Percentiles rank a stretch among this genome's conserved stretches.
Conservation (phyloP, 2,797 vertebrate genomes). For the Eurystomus glaucurus region DNA sequence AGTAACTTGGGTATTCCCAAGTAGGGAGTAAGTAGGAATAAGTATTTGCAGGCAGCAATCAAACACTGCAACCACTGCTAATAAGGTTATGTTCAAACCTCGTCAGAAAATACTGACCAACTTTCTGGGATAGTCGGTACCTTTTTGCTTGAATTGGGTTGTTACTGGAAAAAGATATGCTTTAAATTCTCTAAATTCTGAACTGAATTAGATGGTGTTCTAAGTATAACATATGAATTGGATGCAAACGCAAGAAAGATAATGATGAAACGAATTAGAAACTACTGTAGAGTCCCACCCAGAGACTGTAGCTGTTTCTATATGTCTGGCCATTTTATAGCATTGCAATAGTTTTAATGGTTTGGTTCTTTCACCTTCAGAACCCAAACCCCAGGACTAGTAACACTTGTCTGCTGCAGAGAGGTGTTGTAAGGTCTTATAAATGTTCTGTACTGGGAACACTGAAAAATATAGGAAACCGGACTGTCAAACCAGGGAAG, state of each 20-base stretch:
- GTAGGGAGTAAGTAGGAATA: neutral
- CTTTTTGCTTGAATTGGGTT: neutral
- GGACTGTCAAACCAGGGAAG: neutral
- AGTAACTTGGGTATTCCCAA: neutral
- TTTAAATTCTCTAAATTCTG: neutral
- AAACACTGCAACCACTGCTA: neutral
- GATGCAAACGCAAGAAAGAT: neutral
- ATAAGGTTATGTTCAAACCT: neutral
- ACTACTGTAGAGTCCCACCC: neutral
- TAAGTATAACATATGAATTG: neutral
- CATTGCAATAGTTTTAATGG: neutral
- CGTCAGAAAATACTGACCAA: neutral
- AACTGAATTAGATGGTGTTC: neutral
- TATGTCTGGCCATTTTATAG: neutral
- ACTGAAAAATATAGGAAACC: neutral
- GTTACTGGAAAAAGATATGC: neutral
- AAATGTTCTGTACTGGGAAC: neutral
- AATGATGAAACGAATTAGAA: neutral
- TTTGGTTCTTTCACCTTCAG: neutral
- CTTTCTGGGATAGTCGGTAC: neutral
- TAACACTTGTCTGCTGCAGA: neutral
- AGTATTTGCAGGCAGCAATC: neutral
- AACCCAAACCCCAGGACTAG: neutral
- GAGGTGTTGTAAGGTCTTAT: neutral
- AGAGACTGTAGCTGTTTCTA: neutral